Percentiles rank a stretch among this genome's conserved stretches.
These are phyloP conservation scores for Melanocharis versteri DNA, from an alignment of 2,113 vertebrate genomes.

Conservation along the genomic window DNA sequence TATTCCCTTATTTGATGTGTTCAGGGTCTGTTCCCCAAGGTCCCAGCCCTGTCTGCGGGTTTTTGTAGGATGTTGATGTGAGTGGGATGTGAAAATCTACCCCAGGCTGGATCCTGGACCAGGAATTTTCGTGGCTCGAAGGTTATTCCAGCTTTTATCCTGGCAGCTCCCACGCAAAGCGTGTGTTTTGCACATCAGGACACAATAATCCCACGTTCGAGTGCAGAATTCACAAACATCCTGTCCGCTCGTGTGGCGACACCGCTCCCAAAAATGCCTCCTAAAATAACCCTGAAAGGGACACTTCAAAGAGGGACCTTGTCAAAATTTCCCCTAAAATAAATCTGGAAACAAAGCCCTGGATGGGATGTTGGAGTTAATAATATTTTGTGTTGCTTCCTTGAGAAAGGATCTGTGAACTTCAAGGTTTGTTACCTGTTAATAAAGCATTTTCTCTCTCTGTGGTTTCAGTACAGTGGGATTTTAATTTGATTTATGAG, in stretches of 20 bases:
- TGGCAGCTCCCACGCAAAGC: background rate
- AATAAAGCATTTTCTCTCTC: background rate
- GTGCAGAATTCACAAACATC: constrained; percentile 21
- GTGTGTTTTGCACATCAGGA: constrained; percentile 16
- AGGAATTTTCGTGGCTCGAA: background rate
- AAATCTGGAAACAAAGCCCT: constrained; percentile 1
- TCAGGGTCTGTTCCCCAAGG: background rate
- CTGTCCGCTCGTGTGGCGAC: background rate
- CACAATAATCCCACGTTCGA: constrained; percentile 8
- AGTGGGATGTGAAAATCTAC: background rate
- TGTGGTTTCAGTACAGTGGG: background rate
- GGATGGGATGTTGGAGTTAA: background rate
- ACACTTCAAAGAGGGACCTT: background rate
- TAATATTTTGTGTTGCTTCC: background rate
- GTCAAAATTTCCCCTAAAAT: background rate
- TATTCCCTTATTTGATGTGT: background rate
- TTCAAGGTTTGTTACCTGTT: background rate
- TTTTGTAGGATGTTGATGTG: background rate
- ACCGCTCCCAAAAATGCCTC: background rate
- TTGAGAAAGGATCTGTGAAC: background rate
- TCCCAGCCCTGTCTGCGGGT: accelerated
- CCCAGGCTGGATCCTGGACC: background rate
- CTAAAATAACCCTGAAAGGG: background rate
- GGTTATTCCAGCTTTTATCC: background rate
- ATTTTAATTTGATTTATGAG: background rate